Evolutionary conservation across 2,113 vertebrate species (phyloP), one percentile per base, ranked within the genome.

Genomic region (Pelodiscus sinensis): DNA sequence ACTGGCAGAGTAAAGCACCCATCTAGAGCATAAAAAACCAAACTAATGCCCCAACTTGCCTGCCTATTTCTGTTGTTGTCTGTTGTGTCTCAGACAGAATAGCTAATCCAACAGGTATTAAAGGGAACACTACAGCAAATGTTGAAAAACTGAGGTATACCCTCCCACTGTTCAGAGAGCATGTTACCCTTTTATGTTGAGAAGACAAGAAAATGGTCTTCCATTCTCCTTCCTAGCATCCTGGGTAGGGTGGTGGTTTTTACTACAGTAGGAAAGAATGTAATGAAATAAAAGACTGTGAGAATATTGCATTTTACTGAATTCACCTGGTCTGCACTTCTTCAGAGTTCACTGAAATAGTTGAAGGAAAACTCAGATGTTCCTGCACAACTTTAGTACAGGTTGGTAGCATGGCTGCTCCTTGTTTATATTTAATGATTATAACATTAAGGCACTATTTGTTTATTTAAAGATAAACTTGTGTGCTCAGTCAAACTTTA

Each of bases 401-500:
- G 93, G 81, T 5, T 3, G 90, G 93, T 94, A 93, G 75, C 73
- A 87, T 80, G 92, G 94, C 92, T 38, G 2, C 1, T 1, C 12
- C 90, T 95, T 91, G 93, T 97, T 96, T 97, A 95, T 96, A 94
- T 97, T 97, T 96, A 95, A 96, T 96, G 86, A 96, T 83, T 92
- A 38, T 84, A 94, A 94, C 88, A 94, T 96, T 96, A 96, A 90
- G 90, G 95, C 81, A 89, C 86, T 84, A 84, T 94, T 96, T 95
- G 96, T 95, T 97, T 96, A 95, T 97, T 96, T 96, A 96, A 95
- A 96, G 94, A 94, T 95, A 91, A 96, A 97, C 92, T 96, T 94
- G 93, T 79, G 44, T 85, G 93, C 91, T 97, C 95, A 94, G 89
- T 94, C 93, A 94, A 91, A 89, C 52, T 94, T 92, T 60, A 95